These are phyloP conservation scores for Pseudonaja textilis DNA, from an alignment of 2,113 vertebrate species.

Conservation along the genomic window DNA sequence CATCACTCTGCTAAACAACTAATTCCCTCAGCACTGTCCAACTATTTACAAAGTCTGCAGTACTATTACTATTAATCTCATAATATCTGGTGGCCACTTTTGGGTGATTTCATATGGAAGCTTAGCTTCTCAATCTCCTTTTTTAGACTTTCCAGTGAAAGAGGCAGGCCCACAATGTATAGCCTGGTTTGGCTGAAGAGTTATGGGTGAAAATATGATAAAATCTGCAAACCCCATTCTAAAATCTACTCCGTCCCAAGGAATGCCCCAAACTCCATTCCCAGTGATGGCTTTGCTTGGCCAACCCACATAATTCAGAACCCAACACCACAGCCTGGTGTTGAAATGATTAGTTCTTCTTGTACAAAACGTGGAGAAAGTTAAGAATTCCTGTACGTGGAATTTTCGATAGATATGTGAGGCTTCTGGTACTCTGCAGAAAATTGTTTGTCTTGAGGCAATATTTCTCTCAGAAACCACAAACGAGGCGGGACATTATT, in stretches of 20 bases:
- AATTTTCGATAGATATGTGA: not conserved
- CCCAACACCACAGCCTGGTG: not conserved
- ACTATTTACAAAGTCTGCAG: too few relatives aligned
- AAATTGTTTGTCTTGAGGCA: conserved; percentile 51
- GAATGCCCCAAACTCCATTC: not conserved
- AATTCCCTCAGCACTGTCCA: too few relatives aligned
- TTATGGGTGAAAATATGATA: not conserved
- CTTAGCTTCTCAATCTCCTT: not conserved
- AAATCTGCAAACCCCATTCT: not conserved
- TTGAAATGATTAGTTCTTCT: not conserved
- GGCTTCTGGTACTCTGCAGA: conserved; percentile 32
- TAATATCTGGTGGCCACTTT: not conserved
- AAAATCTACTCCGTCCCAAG: not conserved
- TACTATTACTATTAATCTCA: too few relatives aligned
- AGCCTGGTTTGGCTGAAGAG: not conserved
- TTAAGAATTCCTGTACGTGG: not conserved
- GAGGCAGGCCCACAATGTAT: not conserved
- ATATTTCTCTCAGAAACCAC: conserved; percentile 46
- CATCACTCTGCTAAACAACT: too few relatives aligned
- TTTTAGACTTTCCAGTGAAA: not conserved
- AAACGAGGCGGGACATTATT: conserved; percentile 51
- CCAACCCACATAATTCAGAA: not conserved
- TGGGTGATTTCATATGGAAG: not conserved
- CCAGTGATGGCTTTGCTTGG: not conserved
- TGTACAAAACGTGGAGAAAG: not conserved